Evolutionary conservation across 2,797 vertebrate genomes (phyloP), one percentile per base, ranked within the genome.

Genomic region (Poeciliopsis paucimaculata): DNA sequence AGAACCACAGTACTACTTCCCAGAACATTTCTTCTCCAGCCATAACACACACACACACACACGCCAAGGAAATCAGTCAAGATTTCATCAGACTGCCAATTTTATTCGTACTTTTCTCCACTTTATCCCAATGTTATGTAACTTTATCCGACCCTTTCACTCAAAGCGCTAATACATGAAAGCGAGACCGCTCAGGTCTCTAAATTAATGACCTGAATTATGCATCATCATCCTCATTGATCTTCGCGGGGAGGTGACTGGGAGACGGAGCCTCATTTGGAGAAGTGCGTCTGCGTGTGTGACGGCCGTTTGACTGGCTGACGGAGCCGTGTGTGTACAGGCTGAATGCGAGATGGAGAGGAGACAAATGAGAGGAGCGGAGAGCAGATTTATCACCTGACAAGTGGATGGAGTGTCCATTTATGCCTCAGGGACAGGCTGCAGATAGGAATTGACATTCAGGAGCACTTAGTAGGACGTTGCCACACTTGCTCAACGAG

Each of bases 381-480:
- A 90, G 90, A 55, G 45, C 81, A 91, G 89, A 94, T 94, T 90
- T 94, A 94, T 94, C 93, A 91, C 91, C 92, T 94, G 93, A 93
- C 93, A 94, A 93, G 93, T 93, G 92, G 92, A 94, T 90, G 91
- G 91, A 94, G 93, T 92, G 93, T 92, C 94, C 92, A 90, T 92
- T 93, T 90, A 88, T 90, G 92, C 91, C 90, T 91, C 70, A 74
- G 92, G 91, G 92, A 91, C 91, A 81, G 90, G 83, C 92, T 82
- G 90, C 86, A 92, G 91, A 93, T 89, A 92, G 91, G 89, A 92
- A 84, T 88, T 92, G 93, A 94, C 93, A 93, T 93, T 93, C 91
- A 94, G 89, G 77, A 91, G 87, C 90, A 91, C 91, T 92, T 90
- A 91, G 76, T 89, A 92, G 90, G 89, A 91, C 92, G 82, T 36